Percentiles rank a stretch among this genome's conserved stretches.
Conservation (phyloP, 92 coral and sea anemone genomes). For the Zoanthus sansibaricus region DNA sequence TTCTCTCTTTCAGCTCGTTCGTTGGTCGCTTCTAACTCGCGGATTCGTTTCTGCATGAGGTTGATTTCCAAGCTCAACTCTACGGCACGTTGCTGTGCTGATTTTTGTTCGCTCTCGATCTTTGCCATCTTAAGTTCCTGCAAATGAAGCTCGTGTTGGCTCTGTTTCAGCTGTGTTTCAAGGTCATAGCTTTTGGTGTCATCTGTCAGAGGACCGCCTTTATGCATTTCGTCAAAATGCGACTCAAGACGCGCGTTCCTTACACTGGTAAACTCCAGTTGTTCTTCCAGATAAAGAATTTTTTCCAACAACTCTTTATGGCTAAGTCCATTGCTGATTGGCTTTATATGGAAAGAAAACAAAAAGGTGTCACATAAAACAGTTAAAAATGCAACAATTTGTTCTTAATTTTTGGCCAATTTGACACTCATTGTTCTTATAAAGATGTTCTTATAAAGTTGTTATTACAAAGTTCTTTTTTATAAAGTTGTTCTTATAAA, state of each 20-base stretch:
- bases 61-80: slow-evolving; percentile 90
- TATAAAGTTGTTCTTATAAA: too few relatives aligned
- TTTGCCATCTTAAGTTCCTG: slow-evolving; percentile 69
- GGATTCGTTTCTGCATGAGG: slow-evolving; percentile 80
- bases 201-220: slow-evolving; percentile 37
- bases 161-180: slow-evolving; percentile 58
- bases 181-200: slow-evolving; percentile 55
- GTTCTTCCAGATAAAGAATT: slow-evolving; percentile 59
- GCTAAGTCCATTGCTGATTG: neutral
- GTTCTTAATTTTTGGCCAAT: too few relatives aligned
- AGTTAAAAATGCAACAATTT: too few relatives aligned
- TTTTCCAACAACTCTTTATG: slow-evolving; percentile 41
- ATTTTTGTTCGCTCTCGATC: slow-evolving; percentile 81
- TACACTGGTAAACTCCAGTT: slow-evolving; percentile 49
- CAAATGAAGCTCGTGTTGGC: slow-evolving; percentile 77
- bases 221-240: slow-evolving; percentile 34
- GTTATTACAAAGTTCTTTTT: too few relatives aligned
- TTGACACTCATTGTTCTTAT: too few relatives aligned
- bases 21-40: slow-evolving; percentile 75
- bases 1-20: slow-evolving; percentile 84
- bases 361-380: neutral
- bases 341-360: slow-evolving; percentile 6
- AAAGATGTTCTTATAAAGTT: too few relatives aligned
- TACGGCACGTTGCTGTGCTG: slow-evolving; percentile 85
- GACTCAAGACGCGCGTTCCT: slow-evolving; percentile 52